A percentile compares a stretch with the other conserved stretches of the same genome.
phyloP scores from a whole-genome alignment of 92 coral and sea anemone species.

The Porites divaricata region DNA sequence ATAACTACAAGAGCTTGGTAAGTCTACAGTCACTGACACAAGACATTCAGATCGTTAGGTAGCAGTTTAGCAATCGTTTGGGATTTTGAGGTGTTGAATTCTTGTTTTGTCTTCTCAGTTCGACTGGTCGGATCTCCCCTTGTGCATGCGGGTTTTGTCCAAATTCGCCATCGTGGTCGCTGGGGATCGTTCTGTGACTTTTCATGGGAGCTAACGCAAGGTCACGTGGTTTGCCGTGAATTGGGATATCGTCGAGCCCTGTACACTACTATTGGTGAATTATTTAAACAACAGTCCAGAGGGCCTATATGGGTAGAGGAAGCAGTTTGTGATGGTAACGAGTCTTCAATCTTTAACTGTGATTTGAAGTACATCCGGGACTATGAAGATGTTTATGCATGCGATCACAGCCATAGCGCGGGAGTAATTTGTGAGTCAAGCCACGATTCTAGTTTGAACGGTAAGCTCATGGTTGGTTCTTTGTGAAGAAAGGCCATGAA shows the following conservation, averaged over 20 bases:
- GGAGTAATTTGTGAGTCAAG: constrained; percentile 42
- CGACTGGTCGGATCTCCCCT: constrained; percentile 40
- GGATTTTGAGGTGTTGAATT: background rate
- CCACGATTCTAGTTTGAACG: constrained; percentile 30
- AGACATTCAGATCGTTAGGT: background rate
- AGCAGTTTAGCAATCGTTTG: background rate
- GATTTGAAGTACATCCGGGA: constrained; percentile 27
- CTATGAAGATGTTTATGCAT: background rate
- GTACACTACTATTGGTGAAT: constrained; percentile 24
- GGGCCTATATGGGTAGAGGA: constrained; percentile 33
- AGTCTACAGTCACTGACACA: background rate
- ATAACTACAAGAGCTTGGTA: too few species aligned
- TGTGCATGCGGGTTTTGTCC: constrained; percentile 40
- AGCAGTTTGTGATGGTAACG: constrained; percentile 34
- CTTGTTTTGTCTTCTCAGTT: background rate
- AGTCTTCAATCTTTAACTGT: constrained; percentile 34
- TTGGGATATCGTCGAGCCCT: constrained; percentile 35
- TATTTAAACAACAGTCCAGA: constrained; percentile 24
- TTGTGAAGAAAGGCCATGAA: too few species aligned
- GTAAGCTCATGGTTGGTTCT: constrained; percentile 10
- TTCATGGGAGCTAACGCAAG: constrained; percentile 40
- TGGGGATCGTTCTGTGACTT: constrained; percentile 53
- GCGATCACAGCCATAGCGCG: constrained; percentile 14
- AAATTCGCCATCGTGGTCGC: constrained; percentile 30
- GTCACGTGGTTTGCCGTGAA: constrained; percentile 49